Percentiles rank a stretch among this genome's conserved stretches.
Conservation (phyloP, 2,888 invertebrate genomes). For the Cactoblastis cactorum region DNA sequence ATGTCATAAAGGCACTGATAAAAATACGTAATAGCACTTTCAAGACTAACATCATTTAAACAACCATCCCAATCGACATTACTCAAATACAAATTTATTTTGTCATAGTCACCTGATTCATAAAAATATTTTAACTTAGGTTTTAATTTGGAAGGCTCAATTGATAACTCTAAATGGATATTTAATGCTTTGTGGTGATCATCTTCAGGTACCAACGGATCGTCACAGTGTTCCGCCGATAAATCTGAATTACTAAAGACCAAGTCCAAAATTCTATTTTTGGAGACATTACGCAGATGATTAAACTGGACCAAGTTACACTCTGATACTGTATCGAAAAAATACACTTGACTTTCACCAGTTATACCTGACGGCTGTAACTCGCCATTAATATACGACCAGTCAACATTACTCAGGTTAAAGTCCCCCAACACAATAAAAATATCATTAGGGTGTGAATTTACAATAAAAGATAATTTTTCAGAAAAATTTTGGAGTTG, state of each 20-base stretch:
- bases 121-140: background rate
- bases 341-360: conserved; percentile 6
- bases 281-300: conserved; percentile 9
- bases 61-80: conserved; percentile 7
- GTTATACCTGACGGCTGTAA: conserved; percentile 1
- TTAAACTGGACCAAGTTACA: conserved; percentile 15
- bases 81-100: background rate
- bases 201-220: conserved; percentile 5
- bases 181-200: background rate
- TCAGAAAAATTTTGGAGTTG: conserved; percentile 15
- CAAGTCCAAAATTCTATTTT: conserved; percentile 1
- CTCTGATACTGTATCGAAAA: background rate
- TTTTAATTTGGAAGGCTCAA: background rate
- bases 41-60: background rate
- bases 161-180: background rate
- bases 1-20: conserved; percentile 12
- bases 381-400: background rate
- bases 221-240: background rate
- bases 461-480: conserved; percentile 12
- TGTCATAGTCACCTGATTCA: background rate
- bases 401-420: conserved; percentile 11
- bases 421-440: conserved; percentile 12
- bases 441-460: background rate
- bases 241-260: conserved; percentile 1
- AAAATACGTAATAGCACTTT: conserved; percentile 5